phyloP scores from a whole-genome alignment of 2,888 invertebrate genomes.

The Labia minor region DNA sequence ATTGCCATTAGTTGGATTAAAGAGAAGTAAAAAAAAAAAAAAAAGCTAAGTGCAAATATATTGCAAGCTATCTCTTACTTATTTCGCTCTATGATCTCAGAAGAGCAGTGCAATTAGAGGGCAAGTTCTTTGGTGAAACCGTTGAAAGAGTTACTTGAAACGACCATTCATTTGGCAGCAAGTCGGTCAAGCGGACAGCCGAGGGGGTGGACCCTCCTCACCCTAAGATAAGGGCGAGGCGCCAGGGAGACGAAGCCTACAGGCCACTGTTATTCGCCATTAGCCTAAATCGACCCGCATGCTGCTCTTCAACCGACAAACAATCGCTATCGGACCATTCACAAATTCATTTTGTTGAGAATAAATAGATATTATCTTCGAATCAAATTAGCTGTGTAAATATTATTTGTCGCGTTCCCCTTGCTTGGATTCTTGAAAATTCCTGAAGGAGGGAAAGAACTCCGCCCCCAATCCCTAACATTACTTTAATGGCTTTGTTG shows the following conservation, averaged over 20 bases:
- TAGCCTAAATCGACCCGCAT: not conserved
- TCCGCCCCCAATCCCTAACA: too few species aligned
- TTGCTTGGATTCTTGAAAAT: not conserved
- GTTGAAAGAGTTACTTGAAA: too few species aligned
- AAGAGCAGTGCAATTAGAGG: not conserved
- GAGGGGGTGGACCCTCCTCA: slow-evolving; percentile 13
- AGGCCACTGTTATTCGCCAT: slow-evolving; percentile 28
- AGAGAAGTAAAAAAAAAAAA: too few species aligned
- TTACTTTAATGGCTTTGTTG: not conserved
- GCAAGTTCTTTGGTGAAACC: too few species aligned
- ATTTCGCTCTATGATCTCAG: too few species aligned
- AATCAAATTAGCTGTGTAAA: not conserved
- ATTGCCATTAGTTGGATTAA: too few species aligned
- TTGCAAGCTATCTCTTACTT: too few species aligned
- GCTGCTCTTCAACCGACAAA: not conserved
- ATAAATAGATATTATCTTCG: not conserved
- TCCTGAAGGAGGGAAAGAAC: too few species aligned
- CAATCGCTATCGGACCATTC: too few species aligned
- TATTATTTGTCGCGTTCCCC: not conserved
- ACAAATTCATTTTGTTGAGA: not conserved
- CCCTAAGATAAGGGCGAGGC: slow-evolving; percentile 18
- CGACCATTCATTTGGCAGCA: too few species aligned
- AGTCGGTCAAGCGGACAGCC: slow-evolving; percentile 18
- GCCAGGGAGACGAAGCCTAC: slow-evolving; percentile 21
- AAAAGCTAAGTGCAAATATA: too few species aligned